Conservation (phyloP, 2,888 invertebrate species). For the Disparrhopalites patrizii region DNA sequence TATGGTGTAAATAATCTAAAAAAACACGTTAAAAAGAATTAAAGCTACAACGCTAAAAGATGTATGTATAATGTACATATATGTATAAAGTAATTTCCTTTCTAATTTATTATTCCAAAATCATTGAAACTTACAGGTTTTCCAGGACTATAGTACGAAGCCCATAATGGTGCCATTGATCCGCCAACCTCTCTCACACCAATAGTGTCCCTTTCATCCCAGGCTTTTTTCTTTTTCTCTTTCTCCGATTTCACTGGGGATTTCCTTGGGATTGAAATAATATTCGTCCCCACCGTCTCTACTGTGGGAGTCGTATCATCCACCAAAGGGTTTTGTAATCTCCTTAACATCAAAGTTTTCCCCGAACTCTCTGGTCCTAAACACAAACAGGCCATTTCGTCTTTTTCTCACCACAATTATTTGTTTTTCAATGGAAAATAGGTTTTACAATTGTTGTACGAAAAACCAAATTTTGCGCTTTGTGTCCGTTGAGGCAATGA, state of each 20-base stretch:
- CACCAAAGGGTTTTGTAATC: slow-evolving; percentile 60
- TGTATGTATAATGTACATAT: background rate
- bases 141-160: slow-evolving; percentile 60
- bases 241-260: slow-evolving; percentile 51
- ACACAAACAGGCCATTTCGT: slow-evolving; percentile 60
- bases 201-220: slow-evolving; percentile 56
- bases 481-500: no score
- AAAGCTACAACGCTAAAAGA: background rate
- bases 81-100: background rate
- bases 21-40: no score
- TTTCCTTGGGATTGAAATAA: slow-evolving; percentile 60
- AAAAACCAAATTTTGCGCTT: no score
- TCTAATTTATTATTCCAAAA: slow-evolving; percentile 5
- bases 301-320: slow-evolving; percentile 75
- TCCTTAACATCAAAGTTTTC: slow-evolving; percentile 72
- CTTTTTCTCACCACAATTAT: no score
- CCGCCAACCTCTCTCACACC: slow-evolving; percentile 74
- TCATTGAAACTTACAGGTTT: slow-evolving; percentile 37
- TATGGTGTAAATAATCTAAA: slow-evolving; percentile 68
- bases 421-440: no score
- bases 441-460: no score
- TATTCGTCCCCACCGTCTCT: slow-evolving; percentile 73
- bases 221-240: slow-evolving; percentile 48
- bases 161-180: slow-evolving; percentile 76
- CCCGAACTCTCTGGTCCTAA: slow-evolving; percentile 76